Evolutionary conservation across 2,113 vertebrate species (phyloP).

Genomic region (Spermophilus dauricus): DNA sequence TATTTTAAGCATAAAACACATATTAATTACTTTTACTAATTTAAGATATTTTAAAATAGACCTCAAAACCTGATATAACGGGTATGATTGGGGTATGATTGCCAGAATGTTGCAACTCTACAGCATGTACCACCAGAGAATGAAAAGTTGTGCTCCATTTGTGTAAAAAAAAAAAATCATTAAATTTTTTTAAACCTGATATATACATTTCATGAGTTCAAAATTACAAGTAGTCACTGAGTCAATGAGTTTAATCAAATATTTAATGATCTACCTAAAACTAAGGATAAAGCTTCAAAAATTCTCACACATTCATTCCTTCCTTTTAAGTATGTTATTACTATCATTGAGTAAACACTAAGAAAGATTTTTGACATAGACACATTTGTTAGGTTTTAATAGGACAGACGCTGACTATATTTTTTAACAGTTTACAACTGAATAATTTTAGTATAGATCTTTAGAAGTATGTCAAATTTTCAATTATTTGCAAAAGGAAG

Average conservation of each 20-base stretch:
- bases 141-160: too few species aligned
- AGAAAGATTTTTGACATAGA: slow-evolving; percentile 67
- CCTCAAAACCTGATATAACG: slow-evolving; percentile 80
- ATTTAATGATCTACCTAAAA: slow-evolving; percentile 85
- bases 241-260: slow-evolving; percentile 83
- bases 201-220: slow-evolving; percentile 79
- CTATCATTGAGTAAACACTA: slow-evolving; percentile 79
- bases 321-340: slow-evolving; percentile 79
- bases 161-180: too few species aligned
- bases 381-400: slow-evolving; percentile 55
- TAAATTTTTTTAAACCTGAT: slow-evolving; percentile 64
- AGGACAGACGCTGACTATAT: slow-evolving; percentile 61
- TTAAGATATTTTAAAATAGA: slow-evolving; percentile 55
- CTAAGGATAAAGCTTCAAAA: slow-evolving; percentile 81
- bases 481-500: not conserved
- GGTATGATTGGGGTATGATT: too few species aligned
- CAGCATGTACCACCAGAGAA: too few species aligned
- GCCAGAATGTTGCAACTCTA: too few species aligned
- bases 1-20: slow-evolving; percentile 1
- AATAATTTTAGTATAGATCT: slow-evolving; percentile 31
- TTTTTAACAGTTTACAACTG: not conserved
- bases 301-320: slow-evolving; percentile 83
- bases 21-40: slow-evolving; percentile 20
- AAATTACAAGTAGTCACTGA: slow-evolving; percentile 85
- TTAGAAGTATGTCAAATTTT: slow-evolving; percentile 31